Evolutionary conservation across 2,888 invertebrate genomes (phyloP).

Genomic region (Mechanitis mazaeus): DNA sequence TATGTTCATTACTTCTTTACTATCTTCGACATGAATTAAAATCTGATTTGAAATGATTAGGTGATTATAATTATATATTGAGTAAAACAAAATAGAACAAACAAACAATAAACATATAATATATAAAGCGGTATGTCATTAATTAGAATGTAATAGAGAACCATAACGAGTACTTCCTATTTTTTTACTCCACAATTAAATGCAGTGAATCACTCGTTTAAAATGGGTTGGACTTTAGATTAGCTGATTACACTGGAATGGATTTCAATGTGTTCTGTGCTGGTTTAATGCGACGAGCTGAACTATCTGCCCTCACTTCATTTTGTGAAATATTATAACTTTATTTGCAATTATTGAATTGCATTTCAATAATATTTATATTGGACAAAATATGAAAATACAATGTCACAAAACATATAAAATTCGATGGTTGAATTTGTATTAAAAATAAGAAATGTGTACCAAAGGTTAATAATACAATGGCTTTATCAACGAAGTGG

Average conservation of each 20-base stretch:
- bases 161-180: slow-evolving; percentile 22
- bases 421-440: neutral
- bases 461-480: slow-evolving; percentile 36
- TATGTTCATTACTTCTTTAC: no score
- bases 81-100: no score
- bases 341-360: no score
- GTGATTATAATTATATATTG: no score
- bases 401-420: neutral
- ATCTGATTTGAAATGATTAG: no score
- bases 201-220: slow-evolving; percentile 23
- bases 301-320: neutral
- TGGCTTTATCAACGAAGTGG: slow-evolving; percentile 54
- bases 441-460: neutral
- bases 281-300: no score
- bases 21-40: no score
- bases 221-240: slow-evolving; percentile 21
- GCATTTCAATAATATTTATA: neutral
- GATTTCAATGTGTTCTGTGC: slow-evolving; percentile 7
- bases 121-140: neutral
- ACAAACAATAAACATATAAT: neutral
- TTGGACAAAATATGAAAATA: neutral
- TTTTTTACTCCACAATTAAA: slow-evolving; percentile 25
- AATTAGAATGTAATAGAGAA: slow-evolving; percentile 11
- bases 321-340: no score
- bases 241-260: slow-evolving; percentile 14